Evolutionary conservation across 2,888 invertebrate species (phyloP), one percentile per base, ranked within the genome.

Genomic region (Cordilura impudica): DNA sequence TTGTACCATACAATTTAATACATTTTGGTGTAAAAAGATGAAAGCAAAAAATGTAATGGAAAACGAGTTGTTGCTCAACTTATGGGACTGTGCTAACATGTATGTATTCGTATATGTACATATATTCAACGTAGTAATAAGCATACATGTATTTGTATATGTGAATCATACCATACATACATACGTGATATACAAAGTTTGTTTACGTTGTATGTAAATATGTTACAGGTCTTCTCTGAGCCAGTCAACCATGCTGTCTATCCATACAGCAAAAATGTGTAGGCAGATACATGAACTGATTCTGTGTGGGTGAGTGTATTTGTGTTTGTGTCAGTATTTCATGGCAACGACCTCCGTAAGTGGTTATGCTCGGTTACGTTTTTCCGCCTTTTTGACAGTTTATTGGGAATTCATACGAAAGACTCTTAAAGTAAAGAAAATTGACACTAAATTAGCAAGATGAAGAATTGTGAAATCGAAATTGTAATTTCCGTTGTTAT

Each of bases 331-430:
- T 70, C 18, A 65, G 35, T 58, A 49, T 54, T 51, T 39, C 47
- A 72, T 73, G 83, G 82, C 74, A 80, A 84, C 81, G 79, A 82
- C 83, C 82, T 82, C 81, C 81, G 81, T 82, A 82, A 84, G 85
- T 85, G 82, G 81, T 81, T 83, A 85, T 83, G 85, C 86, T 85
- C 82, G 82, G 84, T 82, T 85, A 83, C 53, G 74, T 81, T 76
- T 81, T 78, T 70, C 49, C 43, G 71, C 73, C 53, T 79, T 72
- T 66, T 70, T 63, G 73, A 56, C 4, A 65, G 23, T 49, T 31
- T 45, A 58, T 73, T 69, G 56, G 43, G 47, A 35, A n/a, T 12
- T 66, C 51, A 14, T n/a, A 60, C 26, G 12, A 49, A 56, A 6
- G 54, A 45, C 18, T 58, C 53, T 83, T 82, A 84, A 84, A 71